Evolutionary conservation across 2,113 vertebrate genomes (phyloP).

Genomic region (Nycticryphes semicollaris): DNA sequence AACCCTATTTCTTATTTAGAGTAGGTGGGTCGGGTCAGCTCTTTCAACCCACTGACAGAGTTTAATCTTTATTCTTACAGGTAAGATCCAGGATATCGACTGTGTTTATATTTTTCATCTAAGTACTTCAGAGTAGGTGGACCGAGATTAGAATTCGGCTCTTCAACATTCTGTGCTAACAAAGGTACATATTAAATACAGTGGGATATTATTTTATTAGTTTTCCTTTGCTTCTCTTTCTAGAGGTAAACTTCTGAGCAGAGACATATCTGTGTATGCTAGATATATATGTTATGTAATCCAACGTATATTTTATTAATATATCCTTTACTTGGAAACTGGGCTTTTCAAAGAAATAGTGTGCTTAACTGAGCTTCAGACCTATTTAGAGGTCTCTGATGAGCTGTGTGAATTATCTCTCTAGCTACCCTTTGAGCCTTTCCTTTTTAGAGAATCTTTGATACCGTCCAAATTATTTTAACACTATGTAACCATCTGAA

Average conservation of each 20-base stretch:
- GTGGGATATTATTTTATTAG: background rate
- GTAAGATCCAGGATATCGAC: background rate
- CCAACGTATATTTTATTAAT: background rate
- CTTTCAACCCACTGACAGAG: background rate
- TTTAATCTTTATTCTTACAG: background rate
- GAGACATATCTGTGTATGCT: background rate
- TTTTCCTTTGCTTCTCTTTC: background rate
- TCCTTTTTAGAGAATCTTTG: background rate
- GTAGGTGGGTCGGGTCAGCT: background rate
- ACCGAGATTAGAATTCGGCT: background rate
- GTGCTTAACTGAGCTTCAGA: background rate
- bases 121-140: background rate
- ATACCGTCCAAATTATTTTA: background rate
- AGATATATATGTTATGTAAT: background rate
- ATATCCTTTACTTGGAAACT: background rate
- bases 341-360: background rate
- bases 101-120: background rate
- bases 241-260: background rate
- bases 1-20: accelerated
- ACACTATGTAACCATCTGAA: background rate
- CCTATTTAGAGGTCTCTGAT: background rate
- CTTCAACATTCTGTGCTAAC: background rate
- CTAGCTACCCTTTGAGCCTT: background rate
- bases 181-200: background rate
- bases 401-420: background rate